These are phyloP conservation scores for Phyto melanocephala DNA, from an alignment of 2,888 invertebrate genomes.

Conservation along the genomic window DNA sequence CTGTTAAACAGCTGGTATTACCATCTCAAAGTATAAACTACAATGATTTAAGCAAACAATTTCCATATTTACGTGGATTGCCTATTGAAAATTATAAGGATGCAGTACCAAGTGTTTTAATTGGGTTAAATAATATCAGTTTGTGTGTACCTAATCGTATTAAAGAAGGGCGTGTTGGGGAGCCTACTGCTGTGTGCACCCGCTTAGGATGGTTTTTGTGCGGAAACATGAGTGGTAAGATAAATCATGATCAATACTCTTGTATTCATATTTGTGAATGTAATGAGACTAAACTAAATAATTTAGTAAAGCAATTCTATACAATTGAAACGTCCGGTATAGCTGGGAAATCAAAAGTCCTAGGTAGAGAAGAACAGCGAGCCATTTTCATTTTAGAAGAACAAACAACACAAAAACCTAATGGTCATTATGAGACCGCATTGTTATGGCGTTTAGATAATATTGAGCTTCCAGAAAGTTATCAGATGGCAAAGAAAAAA, in stretches of 20 bases:
- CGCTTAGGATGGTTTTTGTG: slow-evolving; percentile 24
- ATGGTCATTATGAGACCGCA: neutral
- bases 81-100: slow-evolving; percentile 12
- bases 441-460: slow-evolving; percentile 28
- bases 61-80: neutral
- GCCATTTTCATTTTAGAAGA: neutral
- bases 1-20: neutral
- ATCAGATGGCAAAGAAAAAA: slow-evolving; percentile 28
- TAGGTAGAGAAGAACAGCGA: slow-evolving; percentile 5
- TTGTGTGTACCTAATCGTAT: slow-evolving; percentile 16
- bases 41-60: neutral
- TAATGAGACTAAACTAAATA: neutral
- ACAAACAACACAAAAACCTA: neutral
- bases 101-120: slow-evolving; percentile 31
- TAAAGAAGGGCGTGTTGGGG: neutral
- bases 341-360: neutral
- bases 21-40: slow-evolving; percentile 1
- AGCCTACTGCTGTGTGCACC: slow-evolving; percentile 9
- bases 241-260: neutral
- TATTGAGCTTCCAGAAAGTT: slow-evolving; percentile 18
- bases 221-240: neutral
- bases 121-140: slow-evolving; percentile 47
- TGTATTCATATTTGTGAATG: slow-evolving; percentile 20
- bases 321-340: slow-evolving; percentile 8
- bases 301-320: slow-evolving; percentile 1